Evolutionary conservation across 1,140 invertebrate genomes (phyloP), one percentile per base, ranked within the genome.

Genomic region (Drosophila subpulchrella): DNA sequence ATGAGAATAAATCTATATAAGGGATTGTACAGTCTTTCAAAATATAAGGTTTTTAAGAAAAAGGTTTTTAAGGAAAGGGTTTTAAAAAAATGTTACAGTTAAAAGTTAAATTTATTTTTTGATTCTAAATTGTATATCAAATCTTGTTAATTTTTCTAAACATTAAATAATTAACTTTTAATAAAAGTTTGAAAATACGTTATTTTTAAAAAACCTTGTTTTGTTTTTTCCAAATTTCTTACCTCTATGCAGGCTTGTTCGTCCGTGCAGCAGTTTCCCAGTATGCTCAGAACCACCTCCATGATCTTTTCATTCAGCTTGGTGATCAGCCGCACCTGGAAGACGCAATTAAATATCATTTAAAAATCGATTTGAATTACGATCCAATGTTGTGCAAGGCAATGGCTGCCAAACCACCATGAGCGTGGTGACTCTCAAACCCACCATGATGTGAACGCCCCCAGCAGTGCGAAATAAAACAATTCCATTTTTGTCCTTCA

Each of bases 191-290:
- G 20, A 20, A 20, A 20, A 20, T 20, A 20, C 20, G 20, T 20
- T 20, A 20, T 20, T 20, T 20, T 20, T 20, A 20, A 20, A 20
- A 20, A 20, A 20, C 20, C 20, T 6, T 41, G 6, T n/a, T 12
- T 34, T 17, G 10, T 20, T 39, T 10, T 20, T 54, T 55, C 1
- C 2, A 38, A 7, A 3, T 50, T 41, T 73, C 70, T 76, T 42
- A 92, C 91, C 81, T 92, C 89, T 34, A 79, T 76, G 42, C 91
- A 92, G 11, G 88, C 78, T 34, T 79, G 75, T 10, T 84, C 78
- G 54, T 94, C 92, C 13, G 93, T 92, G 61, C 93, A 93, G 71
- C 93, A 93, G 75, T 94, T 94, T 10, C 93, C 94, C 50, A 94
- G 83, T 78, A 94, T 94, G 66, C 93, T 94, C 10, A 94, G 68